Evolutionary conservation across 2,888 invertebrate genomes (phyloP).

Genomic region (Temnothorax unifasciatus): DNA sequence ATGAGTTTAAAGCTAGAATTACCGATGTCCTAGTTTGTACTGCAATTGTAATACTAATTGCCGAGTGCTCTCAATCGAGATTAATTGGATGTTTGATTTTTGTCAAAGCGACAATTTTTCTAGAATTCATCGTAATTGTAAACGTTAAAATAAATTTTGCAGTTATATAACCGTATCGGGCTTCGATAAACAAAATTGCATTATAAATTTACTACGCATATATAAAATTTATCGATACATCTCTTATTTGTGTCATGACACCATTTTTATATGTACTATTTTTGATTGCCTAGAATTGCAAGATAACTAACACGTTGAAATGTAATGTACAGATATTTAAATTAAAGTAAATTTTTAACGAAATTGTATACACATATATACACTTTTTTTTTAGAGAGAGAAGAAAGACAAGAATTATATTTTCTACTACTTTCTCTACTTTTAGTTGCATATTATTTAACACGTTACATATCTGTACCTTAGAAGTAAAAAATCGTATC

Average conservation of each 20-base stretch:
- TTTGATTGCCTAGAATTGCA: not conserved
- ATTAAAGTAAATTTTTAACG: constrained; percentile 18
- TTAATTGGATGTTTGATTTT: constrained; percentile 7
- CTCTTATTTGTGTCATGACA: not conserved
- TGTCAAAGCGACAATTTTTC: constrained; percentile 4
- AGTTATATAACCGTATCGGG: not conserved
- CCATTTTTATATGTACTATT: not conserved
- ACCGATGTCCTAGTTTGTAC: not conserved
- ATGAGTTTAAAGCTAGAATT: constrained; percentile 4
- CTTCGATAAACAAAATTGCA: not conserved
- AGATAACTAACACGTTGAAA: not conserved
- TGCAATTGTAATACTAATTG: constrained; percentile 23
- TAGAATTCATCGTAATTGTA: not conserved
- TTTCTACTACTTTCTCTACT: not conserved
- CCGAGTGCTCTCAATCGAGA: not conserved
- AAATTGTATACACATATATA: not conserved
- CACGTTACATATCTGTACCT: no score
- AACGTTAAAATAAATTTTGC: constrained; percentile 18
- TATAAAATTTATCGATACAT: not conserved
- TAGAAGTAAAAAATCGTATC: no score
- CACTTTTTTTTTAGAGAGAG: not conserved
- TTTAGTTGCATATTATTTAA: not conserved
- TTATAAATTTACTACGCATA: not conserved
- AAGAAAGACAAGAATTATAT: not conserved
- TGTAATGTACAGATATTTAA: not conserved